Evolutionary conservation across 1,140 invertebrate species (phyloP).

Genomic region (Acyrthosiphon pisum): DNA sequence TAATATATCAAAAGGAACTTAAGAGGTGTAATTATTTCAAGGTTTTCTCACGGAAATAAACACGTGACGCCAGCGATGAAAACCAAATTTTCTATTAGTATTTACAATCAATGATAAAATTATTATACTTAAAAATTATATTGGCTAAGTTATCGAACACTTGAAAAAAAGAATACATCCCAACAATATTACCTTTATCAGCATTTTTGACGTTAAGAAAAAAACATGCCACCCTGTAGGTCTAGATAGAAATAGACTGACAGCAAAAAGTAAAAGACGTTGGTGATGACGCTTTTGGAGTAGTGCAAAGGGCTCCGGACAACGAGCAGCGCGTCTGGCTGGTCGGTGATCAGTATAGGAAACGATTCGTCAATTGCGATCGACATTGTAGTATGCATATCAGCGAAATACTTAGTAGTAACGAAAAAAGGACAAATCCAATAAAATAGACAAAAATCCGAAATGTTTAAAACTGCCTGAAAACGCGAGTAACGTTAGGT

Average conservation of each 20-base stretch:
- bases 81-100: background rate
- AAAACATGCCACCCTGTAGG: constrained; percentile 38
- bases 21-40: background rate
- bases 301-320: constrained; percentile 16
- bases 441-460: background rate
- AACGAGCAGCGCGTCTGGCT: background rate
- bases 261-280: constrained; percentile 39
- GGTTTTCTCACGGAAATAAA: background rate
- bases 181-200: background rate
- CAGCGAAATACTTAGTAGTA: background rate
- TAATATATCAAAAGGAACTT: background rate
- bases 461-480: background rate
- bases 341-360: background rate
- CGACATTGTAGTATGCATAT: background rate
- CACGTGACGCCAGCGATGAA: background rate
- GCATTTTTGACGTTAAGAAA: background rate
- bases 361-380: background rate
- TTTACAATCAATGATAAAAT: background rate
- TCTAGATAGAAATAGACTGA: constrained; percentile 43
- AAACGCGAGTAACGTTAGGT: background rate
- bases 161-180: background rate
- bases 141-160: background rate
- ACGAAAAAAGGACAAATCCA: background rate
- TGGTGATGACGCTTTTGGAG: constrained; percentile 31
- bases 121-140: background rate